Conservation (phyloP, 1,140 invertebrate genomes). For the Bombyx mori region ASM3026992v2 NC_085131.1:10497501-10498000, state of each 20-base stretch:
- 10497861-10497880: no score
- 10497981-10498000: slow-evolving; percentile 1
- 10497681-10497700: slow-evolving; percentile 60
- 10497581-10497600: slow-evolving; percentile 53
- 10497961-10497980: no score
- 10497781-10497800: neutral
- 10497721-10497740: slow-evolving; percentile 40
- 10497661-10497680: slow-evolving; percentile 33
- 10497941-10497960: no score
- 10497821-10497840: no score
- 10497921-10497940: no score
- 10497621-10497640: slow-evolving; percentile 51
- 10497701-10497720: slow-evolving; percentile 31
- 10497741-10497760: slow-evolving; percentile 40
- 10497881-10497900: no score
- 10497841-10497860: no score
- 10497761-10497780: slow-evolving; percentile 21
- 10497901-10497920: no score
- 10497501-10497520: slow-evolving; percentile 65
- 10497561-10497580: slow-evolving; percentile 51
- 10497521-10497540: slow-evolving; percentile 67
- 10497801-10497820: neutral
- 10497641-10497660: slow-evolving; percentile 41
- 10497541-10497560: slow-evolving; percentile 60
- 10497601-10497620: slow-evolving; percentile 56